Percentiles rank a stretch among this genome's conserved stretches.
Evolutionary conservation across 1,140 invertebrate genomes (phyloP).

Genomic region (Drosophila orena): DNA sequence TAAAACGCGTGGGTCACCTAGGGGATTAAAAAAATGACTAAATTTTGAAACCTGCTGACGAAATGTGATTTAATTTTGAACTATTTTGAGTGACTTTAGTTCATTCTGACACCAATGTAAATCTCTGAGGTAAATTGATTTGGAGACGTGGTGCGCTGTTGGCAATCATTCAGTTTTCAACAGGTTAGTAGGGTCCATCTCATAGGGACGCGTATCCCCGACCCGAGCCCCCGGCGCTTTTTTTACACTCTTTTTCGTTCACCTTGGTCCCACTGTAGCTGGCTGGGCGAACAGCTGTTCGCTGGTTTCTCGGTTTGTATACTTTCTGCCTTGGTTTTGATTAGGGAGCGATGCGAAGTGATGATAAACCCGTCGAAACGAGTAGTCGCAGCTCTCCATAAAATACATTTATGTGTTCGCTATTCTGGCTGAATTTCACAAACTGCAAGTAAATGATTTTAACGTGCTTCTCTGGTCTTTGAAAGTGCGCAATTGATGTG

Average conservation of each 20-base stretch:
- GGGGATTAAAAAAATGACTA: neutral
- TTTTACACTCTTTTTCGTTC: neutral
- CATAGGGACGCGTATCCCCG: neutral
- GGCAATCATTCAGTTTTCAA: too few species aligned
- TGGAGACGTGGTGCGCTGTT: neutral
- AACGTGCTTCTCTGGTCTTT: neutral
- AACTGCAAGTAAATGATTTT: neutral
- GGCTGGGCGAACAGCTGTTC: conserved; percentile 66
- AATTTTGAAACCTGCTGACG: conserved; percentile 2
- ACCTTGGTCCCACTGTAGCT: conserved; percentile 34
- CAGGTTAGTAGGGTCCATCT: too few species aligned
- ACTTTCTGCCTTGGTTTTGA: conserved; percentile 78
- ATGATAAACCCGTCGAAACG: conserved; percentile 68
- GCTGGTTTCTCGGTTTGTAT: conserved; percentile 66
- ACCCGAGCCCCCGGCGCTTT: neutral
- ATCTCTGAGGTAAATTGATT: neutral
- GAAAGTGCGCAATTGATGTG: conserved; percentile 6
- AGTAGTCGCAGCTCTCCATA: conserved; percentile 44
- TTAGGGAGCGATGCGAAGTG: conserved; percentile 65
- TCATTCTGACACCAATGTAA: too few species aligned
- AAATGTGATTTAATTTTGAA: neutral
- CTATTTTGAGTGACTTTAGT: neutral
- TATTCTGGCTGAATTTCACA: conserved; percentile 3
- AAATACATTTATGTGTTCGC: conserved; percentile 3
- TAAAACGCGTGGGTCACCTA: too few species aligned